Base-by-base conservation (phyloP, 2,888 invertebrate species). In the Lingula anatina region DNA sequence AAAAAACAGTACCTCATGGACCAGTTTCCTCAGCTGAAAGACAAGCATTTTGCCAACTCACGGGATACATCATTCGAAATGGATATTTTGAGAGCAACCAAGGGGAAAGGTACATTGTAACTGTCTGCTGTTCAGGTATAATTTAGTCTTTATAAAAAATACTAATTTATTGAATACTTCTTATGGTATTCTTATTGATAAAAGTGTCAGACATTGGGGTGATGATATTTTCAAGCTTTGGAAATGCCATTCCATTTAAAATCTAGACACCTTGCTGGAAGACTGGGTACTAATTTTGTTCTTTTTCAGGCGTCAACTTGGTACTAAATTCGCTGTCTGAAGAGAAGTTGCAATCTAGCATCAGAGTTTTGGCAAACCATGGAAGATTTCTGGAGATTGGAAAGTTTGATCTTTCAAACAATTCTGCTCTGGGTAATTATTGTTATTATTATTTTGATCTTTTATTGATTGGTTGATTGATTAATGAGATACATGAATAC, bases 361-460 rank as follows among this genome's bases (percentile, higher is more conserved):
- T 97, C 23, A 85, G 96, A 65, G 92, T 96, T 72, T 81, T 97
- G 54, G 94, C 93, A 1, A 81, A 85, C 57, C 92, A 93, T 73
- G 97, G 96, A 20, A 85, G 95, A 54, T 99, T 99, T 83, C 82
- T 96, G 56, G 97, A 99, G 82, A 97, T 99, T 71, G 97, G 97
- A 67, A 99, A 99, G 79, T 91, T 89, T 62, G 97, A 99, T 80
- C 81, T 99, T 56, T 90, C 92, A 56, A 92, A 92, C 74, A 90
- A 99, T 78, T 85, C 85, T 2, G 80, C 86, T n/a, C 79, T 93
- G 36, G 77, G 84, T 83, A 68, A 78, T n/a, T n/a, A n/a, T n/a
- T n/a, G n/a, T n/a, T n/a, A n/a, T n/a, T n/a, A n/a, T n/a, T n/a
- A n/a, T n/a, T n/a, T n/a, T n/a, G n/a, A n/a, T n/a, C n/a, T n/a